A percentile compares a stretch with the other conserved stretches of the same genome.
phyloP scores from a whole-genome alignment of 2,113 vertebrate species.

The Pogonocichla stellata region DNA sequence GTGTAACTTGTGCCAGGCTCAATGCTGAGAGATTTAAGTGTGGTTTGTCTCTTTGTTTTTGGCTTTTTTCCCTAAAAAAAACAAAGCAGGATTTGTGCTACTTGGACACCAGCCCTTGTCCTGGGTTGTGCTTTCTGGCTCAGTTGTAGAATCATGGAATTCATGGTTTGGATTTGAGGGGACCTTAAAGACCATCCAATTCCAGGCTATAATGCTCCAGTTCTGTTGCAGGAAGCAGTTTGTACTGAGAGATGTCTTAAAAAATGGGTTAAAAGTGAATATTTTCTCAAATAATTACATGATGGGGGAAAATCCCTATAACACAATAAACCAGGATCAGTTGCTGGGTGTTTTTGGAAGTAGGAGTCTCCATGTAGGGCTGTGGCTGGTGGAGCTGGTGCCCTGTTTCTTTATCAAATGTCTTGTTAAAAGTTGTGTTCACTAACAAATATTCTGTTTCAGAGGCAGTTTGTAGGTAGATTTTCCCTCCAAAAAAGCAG shows the following conservation, averaged over 20 bases:
- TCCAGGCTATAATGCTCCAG: background rate
- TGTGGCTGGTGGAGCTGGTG: background rate
- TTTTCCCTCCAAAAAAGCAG: background rate
- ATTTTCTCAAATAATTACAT: background rate
- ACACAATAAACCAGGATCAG: background rate
- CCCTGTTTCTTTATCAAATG: background rate
- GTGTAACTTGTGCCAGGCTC: background rate
- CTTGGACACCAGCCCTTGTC: background rate
- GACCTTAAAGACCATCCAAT: background rate
- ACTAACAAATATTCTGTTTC: background rate
- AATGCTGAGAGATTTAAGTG: background rate
- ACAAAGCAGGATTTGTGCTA: background rate
- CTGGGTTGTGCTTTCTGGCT: background rate
- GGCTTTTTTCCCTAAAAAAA: background rate
- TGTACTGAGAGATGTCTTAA: background rate
- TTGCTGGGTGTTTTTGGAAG: background rate
- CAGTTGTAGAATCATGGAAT: background rate
- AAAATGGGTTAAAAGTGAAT: background rate
- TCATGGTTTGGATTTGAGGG: background rate
- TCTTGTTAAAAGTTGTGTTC: background rate
- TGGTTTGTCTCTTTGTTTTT: background rate
- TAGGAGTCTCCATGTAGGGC: accelerated
- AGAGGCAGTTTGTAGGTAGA: background rate
- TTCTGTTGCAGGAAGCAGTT: background rate
- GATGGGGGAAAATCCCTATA: accelerated